Evolutionary conservation across 1,140 invertebrate species (phyloP), one percentile per base, ranked within the genome.

Genomic region (Cyclargus thomasi): DNA sequence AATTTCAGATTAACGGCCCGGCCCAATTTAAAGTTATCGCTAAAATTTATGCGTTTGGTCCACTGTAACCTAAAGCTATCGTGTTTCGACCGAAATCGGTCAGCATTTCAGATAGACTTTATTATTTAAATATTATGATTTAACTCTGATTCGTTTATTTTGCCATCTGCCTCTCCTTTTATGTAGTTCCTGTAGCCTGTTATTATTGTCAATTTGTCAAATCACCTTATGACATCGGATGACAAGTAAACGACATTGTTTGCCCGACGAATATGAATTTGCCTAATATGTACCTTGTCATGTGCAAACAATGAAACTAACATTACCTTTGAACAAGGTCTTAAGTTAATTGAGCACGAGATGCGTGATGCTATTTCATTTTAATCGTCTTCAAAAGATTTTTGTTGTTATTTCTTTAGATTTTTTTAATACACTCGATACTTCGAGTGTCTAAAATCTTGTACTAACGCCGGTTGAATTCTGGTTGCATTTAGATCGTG

Each of bases 31-130:
- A 47, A 47, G 39, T 47, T 47, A 47, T 47, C 39, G 39, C 39
- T 47, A 47, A 16, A 47, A 47, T 47, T 47, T 47, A 47, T 47
- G 39, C 39, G 39, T 47, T 47, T 47, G 39, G 39, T 47, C 39
- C 10, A 47, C 3, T 47, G 11, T 8, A 47, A 47, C 39, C 39
- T 14, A 16, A 47, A 47, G 39, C 36, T 39, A 39, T 39, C 36
- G 14, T 8, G 39, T 16, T 47, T 47, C 39, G 14, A 47, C 14
- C 10, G 39, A 47, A 47, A 47, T 47, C 14, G 39, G 39, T n/a
- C n/a, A 47, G 10, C 39, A 47, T 47, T 14, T 14, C 1, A 16
- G 2, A 47, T 14, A 47, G 14, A 47, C 39, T 47, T 7, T 47
- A 16, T 47, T 2, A 47, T 16, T 35, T 35, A 8, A 35, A 35